Evolutionary conservation across 2,888 invertebrate genomes (phyloP).

Genomic region (Griposia aprilina): DNA sequence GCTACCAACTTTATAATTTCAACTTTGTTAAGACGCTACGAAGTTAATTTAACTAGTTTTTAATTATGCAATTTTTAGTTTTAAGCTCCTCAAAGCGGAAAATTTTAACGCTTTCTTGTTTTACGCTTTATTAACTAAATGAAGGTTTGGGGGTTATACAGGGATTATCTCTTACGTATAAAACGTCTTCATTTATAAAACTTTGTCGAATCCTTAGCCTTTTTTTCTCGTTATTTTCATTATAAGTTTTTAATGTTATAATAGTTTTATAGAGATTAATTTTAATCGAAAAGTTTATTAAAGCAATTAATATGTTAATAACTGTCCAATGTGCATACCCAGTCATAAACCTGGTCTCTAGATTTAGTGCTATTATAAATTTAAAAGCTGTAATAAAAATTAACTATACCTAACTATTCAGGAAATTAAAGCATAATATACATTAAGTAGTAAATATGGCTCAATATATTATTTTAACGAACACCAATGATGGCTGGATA

Average conservation of each 20-base stretch:
- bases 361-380: conserved; percentile 19
- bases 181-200: conserved; percentile 22
- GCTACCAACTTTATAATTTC: conserved; percentile 73
- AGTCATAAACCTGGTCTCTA: conserved; percentile 18
- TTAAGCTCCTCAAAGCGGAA: conserved; percentile 59
- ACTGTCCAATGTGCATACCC: not conserved
- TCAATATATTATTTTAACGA: conserved; percentile 54
- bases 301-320: conserved; percentile 19
- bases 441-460: conserved; percentile 31
- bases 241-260: not conserved
- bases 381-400: conserved; percentile 29
- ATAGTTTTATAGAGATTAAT: not conserved
- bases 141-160: conserved; percentile 43
- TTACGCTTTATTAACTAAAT: conserved; percentile 55
- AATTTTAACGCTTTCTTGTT: conserved; percentile 56
- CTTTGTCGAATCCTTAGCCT: not conserved
- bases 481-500: conserved; percentile 42
- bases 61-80: conserved; percentile 77
- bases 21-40: conserved; percentile 73
- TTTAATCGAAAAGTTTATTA: not conserved
- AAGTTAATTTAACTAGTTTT: conserved; percentile 77
- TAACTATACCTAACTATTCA: conserved; percentile 8
- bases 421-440: conserved; percentile 9
- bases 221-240: not conserved
- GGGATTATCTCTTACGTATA: conserved; percentile 29